phyloP scores from a whole-genome alignment of 2,797 vertebrate genomes.

The Sebastiscus tertius region DNA sequence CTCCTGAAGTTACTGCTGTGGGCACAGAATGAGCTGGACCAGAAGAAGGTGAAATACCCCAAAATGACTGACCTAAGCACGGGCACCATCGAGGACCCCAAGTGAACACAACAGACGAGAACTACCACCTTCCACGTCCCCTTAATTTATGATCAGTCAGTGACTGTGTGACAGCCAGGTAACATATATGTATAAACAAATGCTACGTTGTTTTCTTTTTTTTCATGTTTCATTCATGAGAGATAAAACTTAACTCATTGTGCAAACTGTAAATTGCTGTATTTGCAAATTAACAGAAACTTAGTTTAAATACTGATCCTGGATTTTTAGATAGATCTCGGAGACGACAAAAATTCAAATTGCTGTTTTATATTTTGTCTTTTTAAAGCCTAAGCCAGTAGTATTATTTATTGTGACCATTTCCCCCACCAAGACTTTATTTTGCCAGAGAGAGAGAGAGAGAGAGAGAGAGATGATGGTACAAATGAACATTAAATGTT shows the following conservation, averaged over 20 bases:
- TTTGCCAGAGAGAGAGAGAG: slow-evolving; percentile 25
- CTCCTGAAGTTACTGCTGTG: slow-evolving; percentile 95
- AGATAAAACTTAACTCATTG: slow-evolving; percentile 65
- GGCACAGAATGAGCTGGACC: slow-evolving; percentile 97
- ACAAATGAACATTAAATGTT: slow-evolving; percentile 4
- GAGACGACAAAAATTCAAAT: slow-evolving; percentile 44
- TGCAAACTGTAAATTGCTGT: slow-evolving; percentile 77
- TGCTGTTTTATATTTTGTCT: slow-evolving; percentile 66
- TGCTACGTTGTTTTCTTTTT: slow-evolving; percentile 52
- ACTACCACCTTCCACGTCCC: slow-evolving; percentile 53
- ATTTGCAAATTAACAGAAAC: slow-evolving; percentile 69
- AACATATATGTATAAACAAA: slow-evolving; percentile 75
- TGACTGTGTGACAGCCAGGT: slow-evolving; percentile 82
- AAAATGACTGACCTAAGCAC: slow-evolving; percentile 99
- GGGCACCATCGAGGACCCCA: slow-evolving; percentile 95
- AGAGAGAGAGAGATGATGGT: slow-evolving; percentile 14
- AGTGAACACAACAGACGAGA: slow-evolving; percentile 80
- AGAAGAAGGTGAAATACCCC: slow-evolving; percentile 99
- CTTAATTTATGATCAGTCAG: slow-evolving; percentile 84
- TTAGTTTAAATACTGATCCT: slow-evolving; percentile 50
- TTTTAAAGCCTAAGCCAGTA: slow-evolving; percentile 42
- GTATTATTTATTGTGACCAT: slow-evolving; percentile 64
- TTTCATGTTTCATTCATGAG: slow-evolving; percentile 64
- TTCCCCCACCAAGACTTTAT: slow-evolving; percentile 14
- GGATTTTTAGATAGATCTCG: slow-evolving; percentile 50